Evolutionary conservation across 2,113 vertebrate species (phyloP).

Genomic region (Tonatia bakeri): DNA sequence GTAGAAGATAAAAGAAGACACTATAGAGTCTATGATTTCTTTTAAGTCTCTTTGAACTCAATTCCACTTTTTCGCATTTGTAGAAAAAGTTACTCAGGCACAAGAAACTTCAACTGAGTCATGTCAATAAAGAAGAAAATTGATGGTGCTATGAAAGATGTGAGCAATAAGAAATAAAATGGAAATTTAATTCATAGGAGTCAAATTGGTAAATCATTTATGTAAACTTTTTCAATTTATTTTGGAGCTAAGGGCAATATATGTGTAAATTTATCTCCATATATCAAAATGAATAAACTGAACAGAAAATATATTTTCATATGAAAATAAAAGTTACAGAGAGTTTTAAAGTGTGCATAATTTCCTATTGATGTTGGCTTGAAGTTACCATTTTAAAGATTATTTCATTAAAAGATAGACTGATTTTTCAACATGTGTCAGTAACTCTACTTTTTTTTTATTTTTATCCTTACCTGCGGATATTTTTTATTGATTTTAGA

Average conservation of each 20-base stretch:
- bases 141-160: not conserved
- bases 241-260: not conserved
- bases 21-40: not conserved
- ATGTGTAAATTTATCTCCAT: not conserved
- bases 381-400: not conserved
- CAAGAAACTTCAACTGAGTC: constrained; percentile 8
- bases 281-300: not conserved
- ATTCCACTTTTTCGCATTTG: not conserved
- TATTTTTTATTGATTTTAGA: no score
- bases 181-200: not conserved
- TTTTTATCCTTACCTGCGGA: no score
- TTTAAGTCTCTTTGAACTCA: not conserved
- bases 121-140: not conserved
- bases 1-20: not conserved
- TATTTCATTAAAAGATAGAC: not conserved
- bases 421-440: not conserved
- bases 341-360: not conserved
- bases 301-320: constrained; percentile 8
- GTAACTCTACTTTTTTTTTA: not conserved
- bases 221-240: not conserved
- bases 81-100: not conserved
- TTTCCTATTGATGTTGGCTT: not conserved
- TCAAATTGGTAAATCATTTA: not conserved
- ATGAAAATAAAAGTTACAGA: not conserved
- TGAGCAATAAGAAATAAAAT: not conserved